A percentile compares a stretch with the other conserved stretches of the same genome.
Evolutionary conservation across 2,797 vertebrate species (phyloP).

Genomic region (Ctenopoma kingsleyae): DNA sequence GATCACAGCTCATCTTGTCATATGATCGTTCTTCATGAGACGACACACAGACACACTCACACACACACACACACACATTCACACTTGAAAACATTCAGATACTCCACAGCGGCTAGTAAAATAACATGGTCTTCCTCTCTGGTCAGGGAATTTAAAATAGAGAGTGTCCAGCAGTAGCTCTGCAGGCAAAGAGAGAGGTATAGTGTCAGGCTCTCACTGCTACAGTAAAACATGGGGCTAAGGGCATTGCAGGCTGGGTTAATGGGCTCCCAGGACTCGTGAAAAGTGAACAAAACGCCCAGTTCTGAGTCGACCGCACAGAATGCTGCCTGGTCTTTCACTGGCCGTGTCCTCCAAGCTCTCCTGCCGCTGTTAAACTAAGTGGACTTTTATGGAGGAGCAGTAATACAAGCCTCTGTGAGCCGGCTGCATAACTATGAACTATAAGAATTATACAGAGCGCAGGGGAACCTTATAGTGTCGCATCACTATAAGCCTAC

Average conservation of each 20-base stretch:
- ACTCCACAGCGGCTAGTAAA: slow-evolving; percentile 69
- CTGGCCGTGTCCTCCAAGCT: slow-evolving; percentile 80
- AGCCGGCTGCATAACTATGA: slow-evolving; percentile 66
- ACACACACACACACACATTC: slow-evolving; percentile 39
- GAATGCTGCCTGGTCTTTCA: slow-evolving; percentile 79
- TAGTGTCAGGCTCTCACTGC: slow-evolving; percentile 64
- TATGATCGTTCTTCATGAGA: slow-evolving; percentile 73
- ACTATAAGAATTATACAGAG: slow-evolving; percentile 72
- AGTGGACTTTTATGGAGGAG: slow-evolving; percentile 84
- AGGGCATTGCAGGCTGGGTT: slow-evolving; percentile 73
- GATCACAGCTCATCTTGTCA: slow-evolving; percentile 89
- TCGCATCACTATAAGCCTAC: slow-evolving; percentile 53
- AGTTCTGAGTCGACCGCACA: slow-evolving; percentile 85
- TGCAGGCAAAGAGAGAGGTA: slow-evolving; percentile 48
- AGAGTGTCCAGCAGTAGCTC: slow-evolving; percentile 70
- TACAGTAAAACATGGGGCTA: slow-evolving; percentile 74
- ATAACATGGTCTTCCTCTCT: slow-evolving; percentile 68
- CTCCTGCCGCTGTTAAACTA: slow-evolving; percentile 83
- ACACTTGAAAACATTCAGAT: slow-evolving; percentile 72
- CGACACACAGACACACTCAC: slow-evolving; percentile 41
- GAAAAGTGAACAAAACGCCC: slow-evolving; percentile 85
- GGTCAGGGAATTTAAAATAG: slow-evolving; percentile 60
- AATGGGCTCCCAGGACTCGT: slow-evolving; percentile 80
- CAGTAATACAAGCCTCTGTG: slow-evolving; percentile 75
- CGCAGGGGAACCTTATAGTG: slow-evolving; percentile 61